Conservation (phyloP, 1,140 invertebrate genomes). For the Antheraea pernyi region DNA sequence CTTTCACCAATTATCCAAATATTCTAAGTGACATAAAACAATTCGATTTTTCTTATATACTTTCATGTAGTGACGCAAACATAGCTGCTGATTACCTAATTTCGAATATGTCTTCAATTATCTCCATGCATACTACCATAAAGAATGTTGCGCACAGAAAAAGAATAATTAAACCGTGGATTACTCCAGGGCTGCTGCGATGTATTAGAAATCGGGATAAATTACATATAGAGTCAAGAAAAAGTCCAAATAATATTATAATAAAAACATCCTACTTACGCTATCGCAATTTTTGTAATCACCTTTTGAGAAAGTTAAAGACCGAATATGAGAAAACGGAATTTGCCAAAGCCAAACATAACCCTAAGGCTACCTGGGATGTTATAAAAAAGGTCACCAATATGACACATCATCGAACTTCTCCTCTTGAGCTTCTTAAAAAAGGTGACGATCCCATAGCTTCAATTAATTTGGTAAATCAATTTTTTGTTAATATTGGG, state of each 20-base stretch:
- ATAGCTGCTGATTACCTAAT: neutral
- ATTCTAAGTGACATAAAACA: neutral
- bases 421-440: neutral
- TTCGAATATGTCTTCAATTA: neutral
- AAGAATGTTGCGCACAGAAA: neutral
- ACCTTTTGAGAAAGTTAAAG: neutral
- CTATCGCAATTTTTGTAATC: conserved; percentile 7
- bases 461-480: neutral
- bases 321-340: neutral
- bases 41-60: neutral
- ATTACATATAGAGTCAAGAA: neutral
- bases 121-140: neutral
- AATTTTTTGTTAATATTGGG: neutral
- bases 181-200: neutral
- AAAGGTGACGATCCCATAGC: neutral
- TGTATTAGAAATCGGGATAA: conserved; percentile 6
- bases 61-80: neutral
- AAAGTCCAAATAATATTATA: neutral
- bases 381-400: neutral
- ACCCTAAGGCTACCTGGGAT: neutral
- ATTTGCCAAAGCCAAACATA: neutral
- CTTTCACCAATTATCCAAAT: neutral
- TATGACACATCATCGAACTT: neutral
- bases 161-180: conserved; percentile 5
- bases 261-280: neutral